Evolutionary conservation across 1,140 invertebrate species (phyloP).

Genomic region (Carposina sasakii): DNA sequence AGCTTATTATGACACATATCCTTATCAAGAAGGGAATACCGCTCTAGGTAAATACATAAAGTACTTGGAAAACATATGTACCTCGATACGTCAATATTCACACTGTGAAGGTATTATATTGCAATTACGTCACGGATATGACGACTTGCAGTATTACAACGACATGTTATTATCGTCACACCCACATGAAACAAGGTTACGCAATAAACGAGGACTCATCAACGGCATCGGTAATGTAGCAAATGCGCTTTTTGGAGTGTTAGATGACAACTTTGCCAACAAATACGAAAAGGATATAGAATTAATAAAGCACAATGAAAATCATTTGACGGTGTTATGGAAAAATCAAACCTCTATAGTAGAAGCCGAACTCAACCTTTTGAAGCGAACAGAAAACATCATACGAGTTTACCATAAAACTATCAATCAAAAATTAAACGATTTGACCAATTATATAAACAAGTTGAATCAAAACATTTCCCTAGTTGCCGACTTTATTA

Average conservation of each 20-base stretch:
- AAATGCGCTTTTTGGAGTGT: constrained; percentile 16
- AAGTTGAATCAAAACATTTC: constrained; percentile 10
- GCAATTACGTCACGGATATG: constrained; percentile 1
- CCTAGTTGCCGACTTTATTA: constrained; percentile 11
- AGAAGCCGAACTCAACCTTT: constrained; percentile 13
- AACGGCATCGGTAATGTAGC: constrained; percentile 23
- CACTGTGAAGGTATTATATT: not conserved
- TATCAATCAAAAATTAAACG: constrained; percentile 10
- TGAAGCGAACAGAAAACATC: constrained; percentile 11
- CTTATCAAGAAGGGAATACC: not conserved
- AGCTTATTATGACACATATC: constrained; percentile 1
- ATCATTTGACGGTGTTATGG: constrained; percentile 10
- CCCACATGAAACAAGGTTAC: not conserved
- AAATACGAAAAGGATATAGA: constrained; percentile 14
- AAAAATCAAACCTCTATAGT: constrained; percentile 9
- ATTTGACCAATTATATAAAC: not conserved
- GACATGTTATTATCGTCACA: constrained; percentile 4
- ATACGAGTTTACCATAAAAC: constrained; percentile 12
- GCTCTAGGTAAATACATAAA: not conserved
- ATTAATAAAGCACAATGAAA: constrained; percentile 10
- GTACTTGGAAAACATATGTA: not conserved
- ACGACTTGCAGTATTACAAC: constrained; percentile 5
- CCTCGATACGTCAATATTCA: not conserved
- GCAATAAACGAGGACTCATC: constrained; percentile 19
- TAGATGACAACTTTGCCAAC: constrained; percentile 12